Evolutionary conservation across 2,797 vertebrate genomes (phyloP), one percentile per base, ranked within the genome.

Genomic region (Trematomus bernacchii): DNA sequence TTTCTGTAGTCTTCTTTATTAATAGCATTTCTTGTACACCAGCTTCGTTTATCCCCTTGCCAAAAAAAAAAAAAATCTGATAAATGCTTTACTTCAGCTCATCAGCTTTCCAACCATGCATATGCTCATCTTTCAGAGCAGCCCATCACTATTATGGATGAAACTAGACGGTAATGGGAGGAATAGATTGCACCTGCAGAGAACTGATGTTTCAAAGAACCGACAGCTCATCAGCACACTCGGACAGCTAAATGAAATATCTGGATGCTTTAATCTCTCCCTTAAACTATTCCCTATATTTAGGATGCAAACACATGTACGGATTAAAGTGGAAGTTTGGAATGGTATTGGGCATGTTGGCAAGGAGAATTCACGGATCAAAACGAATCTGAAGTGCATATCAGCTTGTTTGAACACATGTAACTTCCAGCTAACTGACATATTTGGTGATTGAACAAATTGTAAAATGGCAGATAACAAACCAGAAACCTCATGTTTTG

Each of bases 111-210:
- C 73, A 65, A 16, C 37, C 67, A 65, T 33, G 23, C 27, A 70
- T 52, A 71, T 9, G 44, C 18, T 43, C 21, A 50, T 44, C 55
- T 58, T 76, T 79, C 81, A 73, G 18, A 27, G 51, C 10, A 19
- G 8, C 21, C 21, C 37, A n/a, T 69, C 62, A 66, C 50, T 71
- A 73, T 80, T 70, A 85, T 71, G 53, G 61, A 73, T 83, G 65
- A 66, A 71, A 37, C 61, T 58, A 16, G 50, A 19, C 43, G 43
- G 12, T 57, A 57, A 71, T 71, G 19, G 43, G 59, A 80, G 30
- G 52, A 72, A 73, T 53, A 52, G 27, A 76, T 44, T 50, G 67
- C 48, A 72, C 50, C 64, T 55, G 62, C 51, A 59, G 42, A 57
- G 72, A 69, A 19, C 66, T 59, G 43, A 66, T 64, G 46, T 75